Base-by-base conservation (phyloP, 2,797 vertebrate species). In the Calcarius lapponicus region DNA sequence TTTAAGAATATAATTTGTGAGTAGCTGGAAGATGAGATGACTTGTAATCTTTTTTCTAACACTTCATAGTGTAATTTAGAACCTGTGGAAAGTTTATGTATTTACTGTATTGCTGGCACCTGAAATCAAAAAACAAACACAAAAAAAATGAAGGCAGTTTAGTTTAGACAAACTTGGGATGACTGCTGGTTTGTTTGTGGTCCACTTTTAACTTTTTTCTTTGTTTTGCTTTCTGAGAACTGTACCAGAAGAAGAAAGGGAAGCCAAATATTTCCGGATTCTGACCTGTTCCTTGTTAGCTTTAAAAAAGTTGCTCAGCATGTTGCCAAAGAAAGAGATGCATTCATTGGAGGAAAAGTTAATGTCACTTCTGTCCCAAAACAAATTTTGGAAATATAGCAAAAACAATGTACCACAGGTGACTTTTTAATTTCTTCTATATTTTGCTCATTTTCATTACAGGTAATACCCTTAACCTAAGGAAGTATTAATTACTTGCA, bases 361-460 rank as follows among this genome's bases (percentile, higher is more conserved):
- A 28, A 96, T 95, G 70, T 95, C 97, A 28, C 98, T 99, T 40
- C 93, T 99, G 31, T 98, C 98, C 36, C 98, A 99, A 90, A 98
- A 93, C 51, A 99, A 99, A 94, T 99, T 99, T 97, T 99, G 99
- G 99, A 99, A 99, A 92, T 99, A 99, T 50, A 97, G 99, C 97
- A 99, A 99, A 90, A 98, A 99, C 97, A 99, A 86, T 21, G 89
- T 96, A 26, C 98, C 99, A 70, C 99, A 99, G 98, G 99, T 99
- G 96, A 97, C 11, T 57, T 79, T 40, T 71, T 13, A 16, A 28
- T 91, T 84, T 93, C 48, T 75, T 70, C 7, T 71, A 86, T 67
- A 34, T 85, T 93, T 76, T 65, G 6, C 2, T 54, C 81, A 9
- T 29, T 76, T 88, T 74, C 36, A 2, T 80, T 80, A 62, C 47